phyloP scores from a whole-genome alignment of 1,140 invertebrate species.

The Drosophila suzukii region DNA sequence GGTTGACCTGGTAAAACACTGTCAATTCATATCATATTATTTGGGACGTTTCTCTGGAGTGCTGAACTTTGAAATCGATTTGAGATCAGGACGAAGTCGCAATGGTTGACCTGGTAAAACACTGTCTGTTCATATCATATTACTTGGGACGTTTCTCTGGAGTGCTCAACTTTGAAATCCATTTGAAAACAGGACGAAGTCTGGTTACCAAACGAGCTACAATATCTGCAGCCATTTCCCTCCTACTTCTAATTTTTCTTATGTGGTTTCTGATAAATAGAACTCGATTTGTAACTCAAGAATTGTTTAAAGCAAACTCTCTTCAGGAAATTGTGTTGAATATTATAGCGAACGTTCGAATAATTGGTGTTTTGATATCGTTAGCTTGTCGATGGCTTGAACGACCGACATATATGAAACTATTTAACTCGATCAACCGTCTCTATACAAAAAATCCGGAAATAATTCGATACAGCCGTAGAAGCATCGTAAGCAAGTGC shows the following conservation, averaged over 20 bases:
- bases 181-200: conserved; percentile 21
- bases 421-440: conserved; percentile 16
- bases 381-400: conserved; percentile 39
- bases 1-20: conserved; percentile 15
- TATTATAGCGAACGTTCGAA: neutral
- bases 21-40: conserved; percentile 30
- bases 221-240: conserved; percentile 33
- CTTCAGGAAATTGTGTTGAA: conserved; percentile 30
- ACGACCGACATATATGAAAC: conserved; percentile 16
- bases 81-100: conserved; percentile 13
- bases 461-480: conserved; percentile 20
- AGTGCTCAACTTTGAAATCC: conserved; percentile 50
- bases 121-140: conserved; percentile 30
- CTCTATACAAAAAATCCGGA: conserved; percentile 24
- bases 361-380: conserved; percentile 22
- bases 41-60: conserved; percentile 36
- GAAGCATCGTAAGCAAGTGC: conserved; percentile 33
- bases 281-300: accelerated
- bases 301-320: neutral
- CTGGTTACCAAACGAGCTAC: conserved; percentile 13
- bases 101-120: conserved; percentile 17
- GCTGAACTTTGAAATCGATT: conserved; percentile 53
- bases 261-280: neutral
- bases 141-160: conserved; percentile 33
- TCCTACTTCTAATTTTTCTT: neutral